Base-by-base conservation (phyloP, 2,113 vertebrate genomes). In the Hystrix brachyura region DNA sequence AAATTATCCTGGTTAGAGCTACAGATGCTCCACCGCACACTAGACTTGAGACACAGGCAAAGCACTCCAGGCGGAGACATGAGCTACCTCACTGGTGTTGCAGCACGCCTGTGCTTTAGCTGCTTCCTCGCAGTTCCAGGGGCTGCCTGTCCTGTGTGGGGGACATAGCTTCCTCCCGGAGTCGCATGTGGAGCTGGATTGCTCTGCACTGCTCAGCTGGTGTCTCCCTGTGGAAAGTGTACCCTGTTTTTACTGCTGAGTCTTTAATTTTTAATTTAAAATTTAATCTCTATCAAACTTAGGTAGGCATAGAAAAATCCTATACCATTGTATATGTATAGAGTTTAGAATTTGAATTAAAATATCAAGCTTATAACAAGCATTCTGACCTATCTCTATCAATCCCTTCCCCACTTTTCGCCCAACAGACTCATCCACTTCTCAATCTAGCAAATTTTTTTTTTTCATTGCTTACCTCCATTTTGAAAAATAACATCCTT, bases 191-290 rank as follows among this genome's bases (percentile, higher is more conserved):
- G 71, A 80, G 1, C 89, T 57, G 53, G 81, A 92, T 82, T 69
- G 53, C 11, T 53, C 27, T 69, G 27, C 48, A 19, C 59, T 43
- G n/a, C 65, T 55, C 38, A 74, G n/a, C 29, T 85, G 15, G 18
- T 69, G 10, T 93, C 46, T 82, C 48, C 48, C 86, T 38, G 59
- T 23, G 18, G 51, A 53, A 95, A 86, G 53, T 60, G 1, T 85
- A 79, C 25, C 2, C 4, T 96, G 12, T 71, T 57, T 71, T 94
- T n/a, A 69, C 46, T 48, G 3, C 3, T 82, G 51, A 71, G 81
- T 57, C 12, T 78, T 51, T 32, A 84, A 43, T 65, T 88, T 91
- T 88, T 86, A 62, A 81, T 55, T 67, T 94, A 64, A 48, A 89
- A 74, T 78, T 80, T 71, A 90, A 65, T 87, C 11, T 79, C 38